Base-by-base conservation (phyloP, 2,113 vertebrate genomes). In the Calonectris borealis region DNA sequence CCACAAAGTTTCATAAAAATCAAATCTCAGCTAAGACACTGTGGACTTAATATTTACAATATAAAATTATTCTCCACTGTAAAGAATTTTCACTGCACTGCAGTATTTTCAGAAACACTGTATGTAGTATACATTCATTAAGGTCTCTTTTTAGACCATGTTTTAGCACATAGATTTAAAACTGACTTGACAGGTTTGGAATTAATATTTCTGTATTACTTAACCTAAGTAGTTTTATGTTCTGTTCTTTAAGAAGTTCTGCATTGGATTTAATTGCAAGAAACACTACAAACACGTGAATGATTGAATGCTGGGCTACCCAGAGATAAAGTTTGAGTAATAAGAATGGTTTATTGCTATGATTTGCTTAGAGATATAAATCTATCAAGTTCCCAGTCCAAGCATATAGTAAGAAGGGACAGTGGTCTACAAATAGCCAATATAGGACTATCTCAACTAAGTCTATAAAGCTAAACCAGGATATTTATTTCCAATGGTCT, bases 401-500 rank as follows among this genome's bases (percentile, higher is more conserved):
- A 81, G 78, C 73, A 70, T 10, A 86, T 31, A 95, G 76, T 91
- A 83, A 83, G 95, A 65, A 83, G 92, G 94, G 96, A 89, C 62
- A 81, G 81, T 76, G 62, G 49, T 32, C 85, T 57, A 32, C 83
- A 87, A 96, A 96, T 36, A 96, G 87, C 78, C 85, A 64, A 88
- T 94, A 94, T 29, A 95, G 81, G 73, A 62, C 68, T 26, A 94
- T 91, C 94, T 97, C 91, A 88, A 95, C 95, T 89, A 91, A 97
- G 94, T 93, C 95, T 52, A 96, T 96, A 96, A 97, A 98, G 96
- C 97, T 98, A 98, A 98, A 97, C 95, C 88, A n/a, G 79, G 93
- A 96, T 97, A 97, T 98, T 98, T 98, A 98, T 98, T 97, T 98
- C 92, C 96, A 90, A 64, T 49, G 93, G 91, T 96, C 97, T 97